phyloP scores from a whole-genome alignment of 1,140 invertebrate genomes.

The Brachionus paranguensis region DNA sequence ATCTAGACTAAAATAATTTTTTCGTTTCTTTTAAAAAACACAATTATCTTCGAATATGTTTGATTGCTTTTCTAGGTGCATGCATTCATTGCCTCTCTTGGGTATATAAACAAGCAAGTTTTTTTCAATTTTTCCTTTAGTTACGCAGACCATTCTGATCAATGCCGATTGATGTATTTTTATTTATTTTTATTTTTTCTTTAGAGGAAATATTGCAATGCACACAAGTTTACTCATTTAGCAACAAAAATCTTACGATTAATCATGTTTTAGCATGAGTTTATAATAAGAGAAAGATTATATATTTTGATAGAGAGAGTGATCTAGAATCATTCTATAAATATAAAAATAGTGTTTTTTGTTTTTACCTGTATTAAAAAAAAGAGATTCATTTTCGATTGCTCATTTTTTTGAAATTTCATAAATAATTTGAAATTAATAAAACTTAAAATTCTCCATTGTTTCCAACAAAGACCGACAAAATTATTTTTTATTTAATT shows the following conservation, averaged over 20 bases:
- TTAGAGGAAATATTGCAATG: background rate
- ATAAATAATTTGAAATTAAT: constrained; percentile 25
- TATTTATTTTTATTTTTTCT: background rate
- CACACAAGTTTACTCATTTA: background rate
- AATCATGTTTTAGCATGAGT: constrained; percentile 1
- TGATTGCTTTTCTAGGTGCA: background rate
- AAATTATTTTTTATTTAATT: background rate
- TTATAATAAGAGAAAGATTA: background rate
- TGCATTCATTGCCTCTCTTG: background rate
- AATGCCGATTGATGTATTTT: background rate
- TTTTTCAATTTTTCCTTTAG: background rate
- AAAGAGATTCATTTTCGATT: background rate
- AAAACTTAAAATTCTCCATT: background rate
- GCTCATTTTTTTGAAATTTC: constrained; percentile 1
- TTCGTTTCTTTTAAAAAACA: background rate
- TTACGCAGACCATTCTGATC: background rate
- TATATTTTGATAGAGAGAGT: constrained; percentile 2
- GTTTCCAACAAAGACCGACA: background rate
- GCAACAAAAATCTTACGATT: background rate
- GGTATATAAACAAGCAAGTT: background rate
- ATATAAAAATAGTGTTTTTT: background rate
- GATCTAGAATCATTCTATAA: constrained; percentile 13
- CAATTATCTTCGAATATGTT: background rate
- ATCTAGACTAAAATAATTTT: background rate
- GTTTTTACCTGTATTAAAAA: background rate